phyloP scores from a whole-genome alignment of 2,113 vertebrate genomes.

The Planiliza haematocheilus region DNA sequence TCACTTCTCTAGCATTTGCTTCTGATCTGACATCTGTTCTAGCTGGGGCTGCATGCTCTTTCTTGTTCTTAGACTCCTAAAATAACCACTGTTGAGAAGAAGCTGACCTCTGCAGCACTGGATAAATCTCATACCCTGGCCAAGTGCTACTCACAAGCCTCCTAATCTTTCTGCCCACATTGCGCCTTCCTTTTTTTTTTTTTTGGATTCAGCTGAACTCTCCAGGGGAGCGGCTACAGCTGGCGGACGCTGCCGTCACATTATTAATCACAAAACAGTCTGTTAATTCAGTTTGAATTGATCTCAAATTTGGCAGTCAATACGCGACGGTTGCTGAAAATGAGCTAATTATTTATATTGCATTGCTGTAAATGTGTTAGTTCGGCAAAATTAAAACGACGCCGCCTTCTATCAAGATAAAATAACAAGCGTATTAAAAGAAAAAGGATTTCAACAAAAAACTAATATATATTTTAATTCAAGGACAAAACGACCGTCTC shows the following conservation, averaged over 20 bases:
- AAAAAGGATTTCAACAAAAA: too few species aligned
- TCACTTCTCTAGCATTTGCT: neutral
- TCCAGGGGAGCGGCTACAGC: neutral
- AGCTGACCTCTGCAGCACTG: slow-evolving; percentile 32
- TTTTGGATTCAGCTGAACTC: slow-evolving; percentile 11
- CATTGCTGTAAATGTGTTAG: too few species aligned
- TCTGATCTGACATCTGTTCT: neutral
- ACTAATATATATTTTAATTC: too few species aligned
- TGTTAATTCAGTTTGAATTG: neutral
- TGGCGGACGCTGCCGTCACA: neutral
- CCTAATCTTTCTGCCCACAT: neutral
- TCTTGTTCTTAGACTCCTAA: neutral
- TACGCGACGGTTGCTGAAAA: too few species aligned
- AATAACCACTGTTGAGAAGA: slow-evolving; percentile 11
- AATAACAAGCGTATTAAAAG: too few species aligned
- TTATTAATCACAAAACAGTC: neutral
- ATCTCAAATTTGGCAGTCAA: slow-evolving; percentile 1
- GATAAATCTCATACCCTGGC: neutral
- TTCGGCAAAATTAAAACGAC: too few species aligned
- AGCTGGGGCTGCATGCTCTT: neutral
- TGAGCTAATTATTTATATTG: too few species aligned
- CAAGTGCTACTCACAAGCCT: neutral
- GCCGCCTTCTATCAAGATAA: too few species aligned
- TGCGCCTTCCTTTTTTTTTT: neutral
- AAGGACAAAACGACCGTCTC: too few species aligned